Evolutionary conservation across 2,797 vertebrate species (phyloP).

Genomic region (Martes flavigula): DNA sequence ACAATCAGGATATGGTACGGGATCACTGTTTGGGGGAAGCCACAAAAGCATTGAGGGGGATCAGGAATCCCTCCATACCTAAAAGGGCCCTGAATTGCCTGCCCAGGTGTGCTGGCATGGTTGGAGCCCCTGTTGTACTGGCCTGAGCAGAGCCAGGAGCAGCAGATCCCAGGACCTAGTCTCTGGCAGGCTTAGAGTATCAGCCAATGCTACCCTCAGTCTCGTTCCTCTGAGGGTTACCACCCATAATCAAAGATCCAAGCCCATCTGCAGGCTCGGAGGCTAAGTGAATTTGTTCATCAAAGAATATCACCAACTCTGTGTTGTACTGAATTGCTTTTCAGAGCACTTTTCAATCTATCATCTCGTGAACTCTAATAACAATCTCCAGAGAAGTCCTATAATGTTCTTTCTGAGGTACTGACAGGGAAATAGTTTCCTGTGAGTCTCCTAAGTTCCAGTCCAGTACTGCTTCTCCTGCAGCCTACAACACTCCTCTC

Average conservation of each 20-base stretch:
- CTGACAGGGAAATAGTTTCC: background rate
- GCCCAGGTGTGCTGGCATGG: background rate
- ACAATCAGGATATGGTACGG: constrained; percentile 97
- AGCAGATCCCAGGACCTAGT: background rate
- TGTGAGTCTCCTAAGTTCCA: background rate
- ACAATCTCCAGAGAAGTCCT: background rate
- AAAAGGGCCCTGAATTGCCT: background rate
- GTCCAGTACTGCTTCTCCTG: background rate
- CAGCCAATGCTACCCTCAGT: background rate
- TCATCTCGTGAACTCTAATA: background rate
- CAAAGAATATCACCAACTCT: background rate
- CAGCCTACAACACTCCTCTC: background rate
- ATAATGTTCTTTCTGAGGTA: background rate
- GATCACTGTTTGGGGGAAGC: constrained; percentile 90
- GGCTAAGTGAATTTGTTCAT: background rate
- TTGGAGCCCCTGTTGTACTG: background rate
- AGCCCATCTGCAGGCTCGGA: background rate
- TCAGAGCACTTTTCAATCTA: background rate
- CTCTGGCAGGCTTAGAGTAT: background rate
- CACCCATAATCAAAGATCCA: constrained; percentile 4
- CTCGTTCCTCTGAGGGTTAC: background rate
- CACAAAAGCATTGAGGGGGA: background rate
- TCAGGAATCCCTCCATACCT: background rate
- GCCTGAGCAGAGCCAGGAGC: background rate
- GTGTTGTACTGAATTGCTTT: background rate